Percentiles rank a stretch among this genome's conserved stretches.
phyloP scores from a whole-genome alignment of 2,113 vertebrate species.

The Trachemys scripta region DNA sequence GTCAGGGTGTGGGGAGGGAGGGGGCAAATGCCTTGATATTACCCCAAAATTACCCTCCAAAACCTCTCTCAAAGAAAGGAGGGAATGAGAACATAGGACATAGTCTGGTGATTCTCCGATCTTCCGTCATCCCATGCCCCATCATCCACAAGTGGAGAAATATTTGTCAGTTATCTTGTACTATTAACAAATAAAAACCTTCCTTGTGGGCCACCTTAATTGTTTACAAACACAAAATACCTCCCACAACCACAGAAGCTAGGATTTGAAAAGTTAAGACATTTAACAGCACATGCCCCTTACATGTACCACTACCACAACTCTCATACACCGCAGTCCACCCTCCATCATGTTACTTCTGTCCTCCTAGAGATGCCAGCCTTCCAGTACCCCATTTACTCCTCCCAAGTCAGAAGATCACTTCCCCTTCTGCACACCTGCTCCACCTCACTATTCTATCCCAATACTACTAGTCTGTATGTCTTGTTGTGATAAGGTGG shows the following conservation, averaged over 20 bases:
- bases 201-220: neutral
- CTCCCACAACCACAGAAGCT: neutral
- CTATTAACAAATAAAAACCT: neutral
- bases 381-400: neutral
- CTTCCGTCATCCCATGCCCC: neutral
- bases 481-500: neutral
- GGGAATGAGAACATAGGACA: neutral
- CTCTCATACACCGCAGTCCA: neutral
- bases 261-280: neutral
- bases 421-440: neutral
- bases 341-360: neutral
- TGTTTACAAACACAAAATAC: neutral
- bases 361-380: neutral
- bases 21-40: neutral
- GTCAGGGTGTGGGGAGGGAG: neutral
- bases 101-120: neutral
- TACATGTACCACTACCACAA: neutral
- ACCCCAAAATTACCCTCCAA: neutral
- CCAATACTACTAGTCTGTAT: neutral
- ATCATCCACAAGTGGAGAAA: neutral
- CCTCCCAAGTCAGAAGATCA: neutral
- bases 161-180: neutral
- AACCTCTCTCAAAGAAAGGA: neutral
- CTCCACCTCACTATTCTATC: neutral
- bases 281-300: neutral